Conservation (phyloP, 2,797 vertebrate genomes). For the Oreochromis mossambicus region DNA sequence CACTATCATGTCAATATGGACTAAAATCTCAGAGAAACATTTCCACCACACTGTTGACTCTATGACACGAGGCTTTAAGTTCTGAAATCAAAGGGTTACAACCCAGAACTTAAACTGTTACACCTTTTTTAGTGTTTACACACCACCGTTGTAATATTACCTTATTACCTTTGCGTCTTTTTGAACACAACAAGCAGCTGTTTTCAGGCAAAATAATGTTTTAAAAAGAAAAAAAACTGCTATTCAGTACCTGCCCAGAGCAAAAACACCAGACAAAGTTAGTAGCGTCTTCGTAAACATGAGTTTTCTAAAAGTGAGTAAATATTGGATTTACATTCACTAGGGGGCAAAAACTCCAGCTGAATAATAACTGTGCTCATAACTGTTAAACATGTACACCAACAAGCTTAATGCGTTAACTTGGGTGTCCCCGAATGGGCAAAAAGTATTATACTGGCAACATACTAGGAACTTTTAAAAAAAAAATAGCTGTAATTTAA, state of each 20-base stretch:
- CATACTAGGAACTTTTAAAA: background rate
- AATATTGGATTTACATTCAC: background rate
- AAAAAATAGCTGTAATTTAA: background rate
- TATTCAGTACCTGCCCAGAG: background rate
- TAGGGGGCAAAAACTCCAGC: background rate
- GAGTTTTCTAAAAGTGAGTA: background rate
- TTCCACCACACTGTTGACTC: background rate
- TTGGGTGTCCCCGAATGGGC: accelerated
- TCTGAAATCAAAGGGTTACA: background rate
- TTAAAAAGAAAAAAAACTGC: accelerated
- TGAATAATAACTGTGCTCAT: background rate
- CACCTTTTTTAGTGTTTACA: background rate
- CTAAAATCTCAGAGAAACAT: background rate
- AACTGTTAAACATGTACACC: background rate
- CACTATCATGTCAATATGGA: background rate
- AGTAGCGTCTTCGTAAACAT: background rate
- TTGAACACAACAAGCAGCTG: background rate
- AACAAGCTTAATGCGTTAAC: no score
- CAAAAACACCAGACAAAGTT: background rate
- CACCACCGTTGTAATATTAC: background rate
- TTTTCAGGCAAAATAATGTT: background rate
- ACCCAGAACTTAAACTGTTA: background rate
- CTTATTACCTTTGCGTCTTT: background rate
- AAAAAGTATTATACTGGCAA: background rate
- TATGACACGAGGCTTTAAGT: background rate